These are phyloP conservation scores for Lithobates pipiens DNA, from an alignment of 2,797 vertebrate genomes.

Conservation along the genomic window DNA sequence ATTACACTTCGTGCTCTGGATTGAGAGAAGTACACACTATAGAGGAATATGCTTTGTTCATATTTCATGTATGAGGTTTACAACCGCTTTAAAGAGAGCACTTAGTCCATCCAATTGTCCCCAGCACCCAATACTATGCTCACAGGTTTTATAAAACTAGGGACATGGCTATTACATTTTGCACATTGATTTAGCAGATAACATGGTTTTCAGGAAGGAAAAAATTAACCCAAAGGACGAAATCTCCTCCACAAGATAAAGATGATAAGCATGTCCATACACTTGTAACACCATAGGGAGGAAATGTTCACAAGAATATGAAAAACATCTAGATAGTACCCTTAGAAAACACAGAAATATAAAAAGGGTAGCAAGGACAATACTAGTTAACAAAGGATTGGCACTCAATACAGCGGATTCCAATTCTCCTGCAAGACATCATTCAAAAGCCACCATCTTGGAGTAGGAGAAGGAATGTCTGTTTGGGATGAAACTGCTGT, in stretches of 20 bases:
- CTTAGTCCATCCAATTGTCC: too few relatives aligned
- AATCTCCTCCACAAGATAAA: background rate
- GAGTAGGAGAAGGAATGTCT: background rate
- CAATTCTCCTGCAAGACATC: background rate
- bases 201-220: background rate
- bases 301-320: background rate
- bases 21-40: too few relatives aligned
- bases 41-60: too few relatives aligned
- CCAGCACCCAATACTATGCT: too few relatives aligned
- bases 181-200: too few relatives aligned
- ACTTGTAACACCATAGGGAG: background rate
- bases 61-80: too few relatives aligned
- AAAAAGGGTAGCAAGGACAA: background rate
- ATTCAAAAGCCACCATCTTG: background rate
- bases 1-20: too few relatives aligned
- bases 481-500: background rate
- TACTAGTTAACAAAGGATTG: background rate
- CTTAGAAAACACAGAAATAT: too few relatives aligned
- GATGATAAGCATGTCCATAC: background rate
- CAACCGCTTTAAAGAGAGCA: too few relatives aligned
- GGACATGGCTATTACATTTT: too few relatives aligned
- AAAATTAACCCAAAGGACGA: background rate
- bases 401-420: background rate
- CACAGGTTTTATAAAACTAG: too few relatives aligned
- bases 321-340: too few relatives aligned